Conservation (phyloP, 2,888 invertebrate species). For the Rhagonycha lutea region DNA sequence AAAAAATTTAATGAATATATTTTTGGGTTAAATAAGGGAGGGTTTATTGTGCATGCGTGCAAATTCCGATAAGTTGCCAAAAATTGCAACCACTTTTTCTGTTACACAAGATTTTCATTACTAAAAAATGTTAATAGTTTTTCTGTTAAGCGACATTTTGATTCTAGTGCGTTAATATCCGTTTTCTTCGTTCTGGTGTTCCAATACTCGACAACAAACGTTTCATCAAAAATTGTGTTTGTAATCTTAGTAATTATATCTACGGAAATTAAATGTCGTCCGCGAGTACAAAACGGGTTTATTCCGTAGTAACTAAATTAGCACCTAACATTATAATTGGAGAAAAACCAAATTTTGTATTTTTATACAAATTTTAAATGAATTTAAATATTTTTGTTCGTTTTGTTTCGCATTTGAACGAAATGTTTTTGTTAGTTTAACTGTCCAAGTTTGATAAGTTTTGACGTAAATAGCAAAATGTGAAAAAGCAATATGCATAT, state of each 20-base stretch:
- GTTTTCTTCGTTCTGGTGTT: background rate
- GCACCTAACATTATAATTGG: constrained; percentile 11
- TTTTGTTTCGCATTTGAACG: background rate
- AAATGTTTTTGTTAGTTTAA: background rate
- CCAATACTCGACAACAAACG: background rate
- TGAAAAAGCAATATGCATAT: background rate
- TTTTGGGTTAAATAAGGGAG: background rate
- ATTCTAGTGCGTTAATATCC: background rate
- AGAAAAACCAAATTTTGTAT: background rate
- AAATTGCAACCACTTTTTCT: background rate
- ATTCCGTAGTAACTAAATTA: constrained; percentile 21
- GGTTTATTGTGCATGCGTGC: background rate
- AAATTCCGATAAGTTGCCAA: background rate
- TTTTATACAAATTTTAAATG: background rate
- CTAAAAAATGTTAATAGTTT: background rate
- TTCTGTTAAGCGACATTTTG: background rate
- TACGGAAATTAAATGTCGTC: constrained; percentile 25
- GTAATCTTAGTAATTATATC: constrained; percentile 26
- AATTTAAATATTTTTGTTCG: background rate
- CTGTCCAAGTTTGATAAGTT: background rate
- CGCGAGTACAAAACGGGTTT: constrained; percentile 19
- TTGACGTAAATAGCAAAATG: background rate
- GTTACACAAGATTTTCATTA: no score
- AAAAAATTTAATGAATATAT: background rate
- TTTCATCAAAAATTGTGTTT: constrained; percentile 23